These are phyloP conservation scores for Platichthys stellatus DNA, from an alignment of 2,113 vertebrate genomes.

Conservation along the genomic window DNA sequence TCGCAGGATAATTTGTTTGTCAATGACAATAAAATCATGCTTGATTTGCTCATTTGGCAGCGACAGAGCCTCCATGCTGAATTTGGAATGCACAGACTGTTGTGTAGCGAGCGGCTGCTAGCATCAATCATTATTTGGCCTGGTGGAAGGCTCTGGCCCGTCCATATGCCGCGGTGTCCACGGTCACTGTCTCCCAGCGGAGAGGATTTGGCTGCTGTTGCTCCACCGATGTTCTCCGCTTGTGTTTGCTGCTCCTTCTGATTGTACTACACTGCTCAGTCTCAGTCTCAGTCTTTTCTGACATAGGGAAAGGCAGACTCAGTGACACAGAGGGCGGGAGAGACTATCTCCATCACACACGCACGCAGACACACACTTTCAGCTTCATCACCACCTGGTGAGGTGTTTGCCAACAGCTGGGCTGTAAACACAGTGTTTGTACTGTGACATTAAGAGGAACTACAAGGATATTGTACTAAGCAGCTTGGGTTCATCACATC, in stretches of 20 bases:
- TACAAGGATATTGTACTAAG: slow-evolving; percentile 1
- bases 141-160: slow-evolving; percentile 57
- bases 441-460: slow-evolving; percentile 27
- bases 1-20: slow-evolving; percentile 56
- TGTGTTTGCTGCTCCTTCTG: slow-evolving; percentile 57
- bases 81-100: slow-evolving; percentile 59
- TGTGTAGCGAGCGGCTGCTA: slow-evolving; percentile 34
- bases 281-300: slow-evolving; percentile 5
- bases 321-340: slow-evolving; percentile 13
- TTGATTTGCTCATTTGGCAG: slow-evolving; percentile 70
- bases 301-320: slow-evolving; percentile 13
- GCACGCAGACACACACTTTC: slow-evolving; percentile 25
- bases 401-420: background rate
- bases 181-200: slow-evolving; percentile 67
- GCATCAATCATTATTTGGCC: slow-evolving; percentile 79
- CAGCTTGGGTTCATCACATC: slow-evolving; percentile 20
- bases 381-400: background rate
- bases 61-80: slow-evolving; percentile 42
- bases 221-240: slow-evolving; percentile 70
- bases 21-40: slow-evolving; percentile 63
- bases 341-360: background rate
- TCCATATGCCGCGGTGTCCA: slow-evolving; percentile 68
- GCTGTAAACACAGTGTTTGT: slow-evolving; percentile 25
- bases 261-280: slow-evolving; percentile 49
- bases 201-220: slow-evolving; percentile 55